These are phyloP conservation scores for Oreochromis grahami DNA, from an alignment of 2,797 vertebrate species.

Conservation along the genomic window DNA sequence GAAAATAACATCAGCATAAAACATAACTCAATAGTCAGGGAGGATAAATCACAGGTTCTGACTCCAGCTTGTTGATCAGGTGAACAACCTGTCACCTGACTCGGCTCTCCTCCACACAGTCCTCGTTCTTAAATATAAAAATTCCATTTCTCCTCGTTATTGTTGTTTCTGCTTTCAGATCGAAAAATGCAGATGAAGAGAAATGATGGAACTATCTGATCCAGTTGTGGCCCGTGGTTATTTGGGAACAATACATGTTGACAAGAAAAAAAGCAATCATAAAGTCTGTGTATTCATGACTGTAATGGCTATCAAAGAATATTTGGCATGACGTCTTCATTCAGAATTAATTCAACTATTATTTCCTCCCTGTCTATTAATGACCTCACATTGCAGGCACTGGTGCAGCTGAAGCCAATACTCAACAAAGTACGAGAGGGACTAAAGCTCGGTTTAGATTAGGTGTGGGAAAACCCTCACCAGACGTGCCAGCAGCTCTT, in stretches of 20 bases:
- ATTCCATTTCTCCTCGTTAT: accelerated
- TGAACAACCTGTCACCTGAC: not conserved
- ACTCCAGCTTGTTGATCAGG: not conserved
- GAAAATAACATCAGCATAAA: not conserved
- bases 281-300: not conserved
- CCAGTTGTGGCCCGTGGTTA: not conserved
- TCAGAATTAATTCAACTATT: not conserved
- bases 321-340: not conserved
- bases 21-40: not conserved
- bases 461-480: accelerated
- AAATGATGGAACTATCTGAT: not conserved
- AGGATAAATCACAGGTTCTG: not conserved
- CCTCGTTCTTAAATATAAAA: not conserved
- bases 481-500: not conserved
- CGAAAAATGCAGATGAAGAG: not conserved
- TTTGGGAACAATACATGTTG: not conserved
- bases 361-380: not conserved
- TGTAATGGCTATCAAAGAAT: not conserved
- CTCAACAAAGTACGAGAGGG: not conserved
- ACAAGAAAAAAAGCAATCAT: accelerated
- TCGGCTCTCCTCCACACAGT: too few relatives aligned
- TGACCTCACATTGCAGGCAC: not conserved
- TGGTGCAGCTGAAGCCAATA: not conserved
- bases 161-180: not conserved
- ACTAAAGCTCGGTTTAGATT: not conserved